Base-by-base conservation (phyloP, 2,888 invertebrate species). In the Zele albiditarsus region DNA sequence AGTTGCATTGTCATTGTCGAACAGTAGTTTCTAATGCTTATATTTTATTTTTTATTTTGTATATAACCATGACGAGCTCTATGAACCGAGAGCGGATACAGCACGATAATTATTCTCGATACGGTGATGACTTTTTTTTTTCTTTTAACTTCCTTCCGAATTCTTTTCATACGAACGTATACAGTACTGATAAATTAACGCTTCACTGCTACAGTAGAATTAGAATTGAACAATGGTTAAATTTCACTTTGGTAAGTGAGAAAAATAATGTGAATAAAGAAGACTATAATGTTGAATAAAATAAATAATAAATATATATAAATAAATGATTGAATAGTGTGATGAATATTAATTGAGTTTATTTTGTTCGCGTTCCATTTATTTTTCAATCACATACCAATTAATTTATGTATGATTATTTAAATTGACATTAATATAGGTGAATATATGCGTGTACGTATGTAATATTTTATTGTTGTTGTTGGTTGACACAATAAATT, bases 401-500 rank as follows among this genome's bases (percentile, higher is more conserved):
- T 10, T 33, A 28, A 31, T 23, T n/a, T 14, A 20, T 31, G 8
- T 20, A 3, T 38, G 4, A 2, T n/a, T n/a, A 63, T 63, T 20
- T 4, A 20, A 8, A 23, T 38, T 63, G 63, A 63, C n/a, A 38
- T 28, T 28, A 20, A 31, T 31, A 12, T 27, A n/a, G n/a, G n/a
- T n/a, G n/a, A n/a, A 2, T 57, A 8, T 23, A 25, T 1, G 4
- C 1, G 28, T 60, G 38, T 8, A 12, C 2, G 8, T 20, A 53
- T 20, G 20, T 20, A n/a, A 16, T 46, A n/a, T 46, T 46, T 16
- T 46, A 12, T 4, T 42, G 42, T 42, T 42, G 20, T n/a, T 63
- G 63, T 16, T 38, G 33, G 57, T 69, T 57, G 68, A 69, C 57
- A 57, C 33, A n/a, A 69, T 57, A 53, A 69, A 31, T 69, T 69